Evolutionary conservation across 2,888 invertebrate genomes (phyloP), one percentile per base, ranked within the genome.

Genomic region (Ganaspis brasiliensis): DNA sequence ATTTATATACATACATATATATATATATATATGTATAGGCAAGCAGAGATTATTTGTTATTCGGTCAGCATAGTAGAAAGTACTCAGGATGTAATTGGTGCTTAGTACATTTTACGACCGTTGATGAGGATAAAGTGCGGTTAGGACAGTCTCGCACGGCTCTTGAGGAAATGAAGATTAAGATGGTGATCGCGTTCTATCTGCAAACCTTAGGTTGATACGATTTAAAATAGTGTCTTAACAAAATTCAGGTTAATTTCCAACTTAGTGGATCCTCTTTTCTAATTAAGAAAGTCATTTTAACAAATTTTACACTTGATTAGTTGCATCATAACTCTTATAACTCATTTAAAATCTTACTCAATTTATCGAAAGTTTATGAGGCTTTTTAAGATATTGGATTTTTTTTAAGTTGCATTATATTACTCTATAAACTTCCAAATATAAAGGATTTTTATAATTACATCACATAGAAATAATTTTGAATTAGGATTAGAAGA

Each of bases 71-170:
- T 81, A 79, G 75, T 74, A 78, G 79, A 81, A 79, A 78, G 80
- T 80, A 78, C 77, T 81, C 78, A 78, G 75, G 77, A 78, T 80
- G 78, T 80, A 81, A 81, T 80, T 81, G 81, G 79, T 80, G 79
- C 79, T 81, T 76, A 72, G 77, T 75, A 76, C 79, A 81, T 80
- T 80, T 81, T 81, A 80, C 80, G 80, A 80, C 80, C 77, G 79
- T 77, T 79, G 81, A 81, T 81, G 80, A 81, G 80, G 77, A 79
- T 81, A 80, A 80, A 81, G 76, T 79, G 75, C 74, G 79, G 78
- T 79, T 74, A 77, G 74, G 76, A 79, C 78, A 77, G 77, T 73
- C 75, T 80, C 67, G 67, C 67, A 14, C 67, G 67, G 45, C 24
- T 67, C 76, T 78, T 57, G 77, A 71, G 79, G 78, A 77, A 79